These are phyloP conservation scores for Notarius lentiginosus DNA, from an alignment of 2,113 vertebrate species.

Conservation along the genomic window DNA sequence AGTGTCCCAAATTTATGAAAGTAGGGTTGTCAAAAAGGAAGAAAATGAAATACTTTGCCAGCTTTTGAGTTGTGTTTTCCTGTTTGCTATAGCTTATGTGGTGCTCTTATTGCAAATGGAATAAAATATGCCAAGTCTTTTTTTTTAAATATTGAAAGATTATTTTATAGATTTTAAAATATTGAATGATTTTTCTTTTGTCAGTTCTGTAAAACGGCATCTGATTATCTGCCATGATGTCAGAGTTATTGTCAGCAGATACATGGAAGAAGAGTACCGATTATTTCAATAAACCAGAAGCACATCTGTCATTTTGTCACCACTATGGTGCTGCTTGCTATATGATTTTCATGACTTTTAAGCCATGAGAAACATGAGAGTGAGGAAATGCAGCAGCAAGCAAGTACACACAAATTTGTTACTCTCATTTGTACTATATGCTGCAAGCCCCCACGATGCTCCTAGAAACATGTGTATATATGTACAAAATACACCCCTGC, in stretches of 20 bases:
- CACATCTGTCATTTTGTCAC: neutral
- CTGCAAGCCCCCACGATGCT: neutral
- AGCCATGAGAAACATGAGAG: neutral
- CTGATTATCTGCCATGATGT: neutral
- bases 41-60: neutral
- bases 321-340: neutral
- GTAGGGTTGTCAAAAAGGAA: neutral
- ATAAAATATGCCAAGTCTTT: neutral
- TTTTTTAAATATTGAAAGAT: too few relatives aligned
- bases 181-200: neutral
- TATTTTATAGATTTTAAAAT: neutral
- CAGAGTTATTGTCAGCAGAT: neutral
- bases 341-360: neutral
- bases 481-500: neutral
- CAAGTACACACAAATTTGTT: neutral
- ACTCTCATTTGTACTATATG: neutral
- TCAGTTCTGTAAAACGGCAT: neutral
- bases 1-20: too few relatives aligned
- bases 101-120: neutral
- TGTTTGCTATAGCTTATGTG: neutral
- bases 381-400: neutral
- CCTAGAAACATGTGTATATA: neutral
- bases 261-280: neutral
- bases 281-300: neutral
- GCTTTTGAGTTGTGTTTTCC: neutral